Conservation (phyloP, 2,888 invertebrate species). For the Tridacna crocea region DNA sequence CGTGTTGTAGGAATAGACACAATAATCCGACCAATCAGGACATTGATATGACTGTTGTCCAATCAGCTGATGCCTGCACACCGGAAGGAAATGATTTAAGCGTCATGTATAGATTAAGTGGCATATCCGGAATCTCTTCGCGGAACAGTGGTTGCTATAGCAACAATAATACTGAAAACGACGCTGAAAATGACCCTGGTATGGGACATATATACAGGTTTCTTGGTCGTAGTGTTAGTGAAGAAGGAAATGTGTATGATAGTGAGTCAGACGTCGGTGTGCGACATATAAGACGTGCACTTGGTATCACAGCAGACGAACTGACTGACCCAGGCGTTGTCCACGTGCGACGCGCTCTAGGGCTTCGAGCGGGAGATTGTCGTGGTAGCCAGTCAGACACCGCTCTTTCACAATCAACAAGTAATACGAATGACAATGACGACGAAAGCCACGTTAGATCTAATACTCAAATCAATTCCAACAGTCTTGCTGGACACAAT, state of each 20-base stretch:
- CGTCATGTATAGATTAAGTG: constrained; percentile 21
- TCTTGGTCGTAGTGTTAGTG: constrained; percentile 31
- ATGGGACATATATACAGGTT: constrained; percentile 33
- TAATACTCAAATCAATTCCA: background rate
- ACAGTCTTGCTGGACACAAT: background rate
- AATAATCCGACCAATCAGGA: constrained; percentile 22
- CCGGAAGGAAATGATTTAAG: constrained; percentile 20
- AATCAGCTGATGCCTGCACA: constrained; percentile 2
- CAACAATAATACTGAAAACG: constrained; percentile 4
- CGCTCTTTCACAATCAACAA: constrained; percentile 17
- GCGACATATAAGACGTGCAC: constrained; percentile 32
- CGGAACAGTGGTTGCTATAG: constrained; percentile 18
- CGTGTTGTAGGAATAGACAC: constrained; percentile 20
- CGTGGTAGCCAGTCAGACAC: constrained; percentile 22
- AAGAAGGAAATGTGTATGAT: constrained; percentile 23
- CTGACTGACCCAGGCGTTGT: constrained; percentile 14
- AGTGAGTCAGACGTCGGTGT: constrained; percentile 31
- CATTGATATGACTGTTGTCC: constrained; percentile 21
- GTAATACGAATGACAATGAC: background rate
- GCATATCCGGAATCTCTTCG: constrained; percentile 16
- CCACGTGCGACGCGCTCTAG: constrained; percentile 29
- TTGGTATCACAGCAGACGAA: constrained; percentile 18
- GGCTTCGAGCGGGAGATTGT: constrained; percentile 15
- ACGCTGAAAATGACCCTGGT: constrained; percentile 24
- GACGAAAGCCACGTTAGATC: constrained; percentile 2